phyloP scores from a whole-genome alignment of 2,113 vertebrate genomes.

The Rhabdornis inornatus region DNA sequence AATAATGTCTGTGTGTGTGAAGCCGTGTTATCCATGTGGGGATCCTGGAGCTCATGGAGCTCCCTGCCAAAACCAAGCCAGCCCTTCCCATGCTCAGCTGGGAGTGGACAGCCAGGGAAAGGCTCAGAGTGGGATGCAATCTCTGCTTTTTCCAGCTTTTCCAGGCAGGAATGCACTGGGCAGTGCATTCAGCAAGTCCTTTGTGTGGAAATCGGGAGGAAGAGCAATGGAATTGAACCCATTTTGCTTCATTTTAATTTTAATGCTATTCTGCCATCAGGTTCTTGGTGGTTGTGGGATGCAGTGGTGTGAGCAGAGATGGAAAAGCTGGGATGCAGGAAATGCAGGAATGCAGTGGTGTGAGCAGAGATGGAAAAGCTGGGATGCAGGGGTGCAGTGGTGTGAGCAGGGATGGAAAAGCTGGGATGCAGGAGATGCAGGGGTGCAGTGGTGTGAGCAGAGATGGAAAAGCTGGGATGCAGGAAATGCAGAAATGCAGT shows the following conservation, averaged over 20 bases:
- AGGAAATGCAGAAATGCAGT: too few relatives aligned
- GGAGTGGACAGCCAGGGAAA: neutral
- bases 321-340: neutral
- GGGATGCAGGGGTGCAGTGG: neutral
- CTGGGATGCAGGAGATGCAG: too few relatives aligned
- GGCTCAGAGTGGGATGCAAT: neutral
- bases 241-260: rapidly evolving
- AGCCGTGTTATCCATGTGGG: neutral
- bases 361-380: neutral
- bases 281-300: neutral
- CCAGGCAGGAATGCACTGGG: neutral
- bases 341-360: too few relatives aligned
- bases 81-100: neutral
- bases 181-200: neutral
- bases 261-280: neutral
- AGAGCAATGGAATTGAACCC: neutral
- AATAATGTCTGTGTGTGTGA: neutral
- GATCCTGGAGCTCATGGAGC: neutral
- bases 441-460: too few relatives aligned
- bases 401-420: neutral
- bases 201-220: neutral
- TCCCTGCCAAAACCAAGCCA: neutral
- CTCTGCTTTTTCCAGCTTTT: neutral
- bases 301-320: neutral
- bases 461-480: too few relatives aligned